Base-by-base conservation (phyloP, 2,888 invertebrate species). In the Oxyscelio sp. region DNA sequence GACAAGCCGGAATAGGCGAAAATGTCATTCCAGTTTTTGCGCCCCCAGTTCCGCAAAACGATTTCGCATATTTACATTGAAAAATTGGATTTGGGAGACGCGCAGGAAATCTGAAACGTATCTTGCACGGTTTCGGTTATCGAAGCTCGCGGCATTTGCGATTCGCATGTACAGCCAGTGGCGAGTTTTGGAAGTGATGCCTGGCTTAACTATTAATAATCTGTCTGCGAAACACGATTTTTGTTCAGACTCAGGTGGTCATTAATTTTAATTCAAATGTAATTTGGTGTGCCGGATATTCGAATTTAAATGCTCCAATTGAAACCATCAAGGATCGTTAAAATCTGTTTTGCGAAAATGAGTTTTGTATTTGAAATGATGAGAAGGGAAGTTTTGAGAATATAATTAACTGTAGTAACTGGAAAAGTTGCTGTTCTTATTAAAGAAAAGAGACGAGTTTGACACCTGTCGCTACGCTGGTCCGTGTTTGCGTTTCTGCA, bases 191-290 rank as follows among this genome's bases (percentile, higher is more conserved):
- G 43, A 74, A 74, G 63, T 74, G 27, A 54, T 63, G 31, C 22
- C 15, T 4, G 17, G 21, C 2, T 40, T 27, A 70, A 43, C 43
- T 13, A 58, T 4, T 59, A 52, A 66, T 66, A 59, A 48, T 65
- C 52, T 24, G 13, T 19, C 45, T 1, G 17, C 2, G 19, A 45
- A 4, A 45, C 8, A 17, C 15, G 54, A 34, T 63, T 70, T 59
- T 61, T 22, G 31, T 1, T 13, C 43, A 31, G 5, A 27, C 4
- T 0, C 45, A 50, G n/a, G 15, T 15, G 48, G 17, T 24, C 61
- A 74, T 74, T 74, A 73, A 80, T 81, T 75, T 70, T 75, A 48
- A 81, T 81, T 63, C 70, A 81, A 75, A 2, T 17, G 68, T 56
- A 34, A 63, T 74, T 75, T 70, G 17, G 68, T 68, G 56, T 43